Base-by-base conservation (phyloP, 1,140 invertebrate genomes). In the Bombus superbus region DNA sequence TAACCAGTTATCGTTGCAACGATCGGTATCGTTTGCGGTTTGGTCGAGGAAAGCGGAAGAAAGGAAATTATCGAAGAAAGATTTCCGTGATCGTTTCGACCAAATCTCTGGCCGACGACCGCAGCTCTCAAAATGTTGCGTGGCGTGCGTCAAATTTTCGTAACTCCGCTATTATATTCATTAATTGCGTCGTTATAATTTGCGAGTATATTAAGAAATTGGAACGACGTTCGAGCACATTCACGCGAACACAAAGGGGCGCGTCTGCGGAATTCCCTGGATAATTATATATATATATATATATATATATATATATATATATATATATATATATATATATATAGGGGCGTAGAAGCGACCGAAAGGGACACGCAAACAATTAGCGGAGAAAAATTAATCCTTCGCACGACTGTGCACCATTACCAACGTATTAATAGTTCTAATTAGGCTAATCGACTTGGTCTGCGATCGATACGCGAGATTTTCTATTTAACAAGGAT, bases 401-500 rank as follows among this genome's bases (percentile, higher is more conserved):
- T 13, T 81, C 66, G 69, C 59, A 2, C 57, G 77, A 69, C 35
- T 42, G 32, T 13, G 44, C 32, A 53, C 47, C 64, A 38, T 77
- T 82, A 81, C 8, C 25, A n/a, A 89, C 66, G 53, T 89, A 59
- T 81, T 66, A 81, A 81, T 69, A 74, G 62, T 53, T 13, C 79
- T 85, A 85, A 85, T 85, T 75, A 68, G 13, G 15, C 79, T 81
- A 73, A 73, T 73, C 79, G 78, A 74, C 57, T 35, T 11, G 53
- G 35, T 28, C 32, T 0, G 10, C 42, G 69, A 81, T 85, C 84
- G 71, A 85, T 85, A 75, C 59, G 15, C 25, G 32, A 44, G 38
- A 62, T 85, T 81, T 81, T 74, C 69, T 69, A 44, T 69, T 85
- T 81, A 81, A 68, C 84, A 38, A 57, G n/a, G 62, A 81, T 75